Conservation (phyloP, 1,140 invertebrate species). For the Drosophila ercepeae region DNA sequence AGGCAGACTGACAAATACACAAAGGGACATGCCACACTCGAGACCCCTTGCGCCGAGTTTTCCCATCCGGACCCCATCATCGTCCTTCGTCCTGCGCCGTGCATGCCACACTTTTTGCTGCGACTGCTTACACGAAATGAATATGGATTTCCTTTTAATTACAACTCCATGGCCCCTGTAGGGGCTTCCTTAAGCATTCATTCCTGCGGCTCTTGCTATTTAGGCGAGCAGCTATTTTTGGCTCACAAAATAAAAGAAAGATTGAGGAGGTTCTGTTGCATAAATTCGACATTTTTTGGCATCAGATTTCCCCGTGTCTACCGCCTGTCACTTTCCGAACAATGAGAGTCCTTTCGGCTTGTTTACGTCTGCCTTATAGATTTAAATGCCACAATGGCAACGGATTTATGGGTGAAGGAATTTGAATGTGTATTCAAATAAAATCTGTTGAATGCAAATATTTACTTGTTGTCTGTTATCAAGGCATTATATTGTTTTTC, state of each 20-base stretch:
- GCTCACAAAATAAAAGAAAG: not conserved
- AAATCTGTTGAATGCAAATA: constrained; percentile 51
- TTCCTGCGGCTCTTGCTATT: constrained; percentile 36
- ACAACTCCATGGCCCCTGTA: constrained; percentile 38
- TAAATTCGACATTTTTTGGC: constrained; percentile 38
- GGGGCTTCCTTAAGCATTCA: constrained; percentile 20
- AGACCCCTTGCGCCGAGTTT: not conserved
- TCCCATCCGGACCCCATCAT: not conserved
- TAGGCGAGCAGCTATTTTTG: constrained; percentile 50
- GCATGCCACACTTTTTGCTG: constrained; percentile 50
- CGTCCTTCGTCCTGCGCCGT: constrained; percentile 32
- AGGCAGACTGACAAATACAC: constrained; percentile 50
- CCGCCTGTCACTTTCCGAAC: constrained; percentile 13
- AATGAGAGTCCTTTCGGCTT: constrained; percentile 17
- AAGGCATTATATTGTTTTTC: not conserved
- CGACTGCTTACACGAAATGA: constrained; percentile 57
- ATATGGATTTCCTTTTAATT: constrained; percentile 82
- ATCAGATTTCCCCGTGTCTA: constrained; percentile 38
- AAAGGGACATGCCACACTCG: constrained; percentile 45
- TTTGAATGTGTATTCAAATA: constrained; percentile 31
- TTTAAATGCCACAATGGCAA: constrained; percentile 28
- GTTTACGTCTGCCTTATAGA: constrained; percentile 20
- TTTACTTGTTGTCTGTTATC: constrained; percentile 21
- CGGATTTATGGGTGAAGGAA: constrained; percentile 33
- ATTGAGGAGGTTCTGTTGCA: constrained; percentile 18